Conservation (phyloP, 1,140 invertebrate species). For the Melitaea cinxia region DNA sequence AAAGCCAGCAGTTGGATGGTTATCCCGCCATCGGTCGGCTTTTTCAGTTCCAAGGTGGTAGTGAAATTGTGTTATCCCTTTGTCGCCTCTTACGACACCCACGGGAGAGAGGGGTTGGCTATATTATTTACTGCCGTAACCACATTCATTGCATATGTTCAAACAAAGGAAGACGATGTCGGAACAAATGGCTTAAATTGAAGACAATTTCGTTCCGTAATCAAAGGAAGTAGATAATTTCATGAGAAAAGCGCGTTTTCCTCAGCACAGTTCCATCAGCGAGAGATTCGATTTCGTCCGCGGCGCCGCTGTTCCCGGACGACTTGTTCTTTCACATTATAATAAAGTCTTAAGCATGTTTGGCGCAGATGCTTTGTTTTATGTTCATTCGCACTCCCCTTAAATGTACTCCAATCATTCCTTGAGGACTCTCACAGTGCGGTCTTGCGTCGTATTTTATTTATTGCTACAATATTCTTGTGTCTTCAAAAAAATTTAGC, state of each 20-base stretch:
- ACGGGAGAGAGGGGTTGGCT: too few relatives aligned
- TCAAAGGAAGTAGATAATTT: not conserved
- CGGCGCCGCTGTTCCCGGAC: not conserved
- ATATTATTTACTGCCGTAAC: not conserved
- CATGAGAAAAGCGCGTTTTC: slow-evolving; percentile 16
- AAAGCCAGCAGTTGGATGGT: too few relatives aligned
- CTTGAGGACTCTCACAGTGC: too few relatives aligned
- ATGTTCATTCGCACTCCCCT: not conserved
- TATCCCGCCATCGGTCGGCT: too few relatives aligned
- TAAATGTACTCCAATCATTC: not conserved
- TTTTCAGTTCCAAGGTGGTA: too few relatives aligned
- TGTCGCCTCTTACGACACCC: too few relatives aligned
- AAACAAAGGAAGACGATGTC: not conserved
- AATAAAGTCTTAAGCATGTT: not conserved
- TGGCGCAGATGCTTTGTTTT: not conserved
- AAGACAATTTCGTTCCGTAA: not conserved
- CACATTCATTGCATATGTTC: not conserved
- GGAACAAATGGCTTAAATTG: not conserved
- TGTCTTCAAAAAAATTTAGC: too few relatives aligned
- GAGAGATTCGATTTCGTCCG: slow-evolving; percentile 7
- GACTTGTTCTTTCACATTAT: slow-evolving; percentile 1
- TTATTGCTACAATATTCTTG: too few relatives aligned
- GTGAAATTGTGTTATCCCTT: too few relatives aligned
- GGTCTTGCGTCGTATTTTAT: too few relatives aligned
- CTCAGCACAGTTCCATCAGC: not conserved